Percentiles rank a stretch among this genome's conserved stretches.
Evolutionary conservation across 1,140 invertebrate species (phyloP).

Genomic region (Hyles euphorbiae): DNA sequence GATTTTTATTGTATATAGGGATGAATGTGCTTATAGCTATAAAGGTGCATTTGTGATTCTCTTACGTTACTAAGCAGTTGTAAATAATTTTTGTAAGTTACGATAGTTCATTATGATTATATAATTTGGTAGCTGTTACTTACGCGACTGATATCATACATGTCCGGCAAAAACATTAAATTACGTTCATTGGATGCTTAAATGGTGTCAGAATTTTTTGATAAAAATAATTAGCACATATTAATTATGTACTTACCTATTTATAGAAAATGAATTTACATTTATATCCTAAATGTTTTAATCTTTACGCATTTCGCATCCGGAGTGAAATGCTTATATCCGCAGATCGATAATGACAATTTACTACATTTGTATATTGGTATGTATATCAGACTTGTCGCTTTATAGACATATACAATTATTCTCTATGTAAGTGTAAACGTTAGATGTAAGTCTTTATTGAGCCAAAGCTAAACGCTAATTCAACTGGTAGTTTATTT

Average conservation of each 20-base stretch:
- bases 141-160: constrained; percentile 31
- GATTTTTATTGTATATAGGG: constrained; percentile 55
- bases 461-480: constrained; percentile 37
- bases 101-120: constrained; percentile 38
- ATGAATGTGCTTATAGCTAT: constrained; percentile 52
- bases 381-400: constrained; percentile 6
- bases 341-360: too few relatives aligned
- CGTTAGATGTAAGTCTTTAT: constrained; percentile 18
- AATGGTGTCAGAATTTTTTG: constrained; percentile 6
- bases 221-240: constrained; percentile 9
- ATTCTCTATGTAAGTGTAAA: not conserved
- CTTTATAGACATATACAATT: constrained; percentile 10
- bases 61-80: constrained; percentile 44
- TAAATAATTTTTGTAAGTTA: constrained; percentile 62
- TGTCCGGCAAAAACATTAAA: too few relatives aligned
- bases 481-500: constrained; percentile 26
- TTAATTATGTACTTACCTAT: constrained; percentile 16
- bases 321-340: too few relatives aligned
- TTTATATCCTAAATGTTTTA: constrained; percentile 1
- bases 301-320: too few relatives aligned
- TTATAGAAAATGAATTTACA: constrained; percentile 14
- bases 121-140: constrained; percentile 42
- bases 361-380: too few relatives aligned
- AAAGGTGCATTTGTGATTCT: constrained; percentile 53
- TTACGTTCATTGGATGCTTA: not conserved